Base-by-base conservation (phyloP, 2,113 vertebrate species). In the Empidonax traillii region DNA sequence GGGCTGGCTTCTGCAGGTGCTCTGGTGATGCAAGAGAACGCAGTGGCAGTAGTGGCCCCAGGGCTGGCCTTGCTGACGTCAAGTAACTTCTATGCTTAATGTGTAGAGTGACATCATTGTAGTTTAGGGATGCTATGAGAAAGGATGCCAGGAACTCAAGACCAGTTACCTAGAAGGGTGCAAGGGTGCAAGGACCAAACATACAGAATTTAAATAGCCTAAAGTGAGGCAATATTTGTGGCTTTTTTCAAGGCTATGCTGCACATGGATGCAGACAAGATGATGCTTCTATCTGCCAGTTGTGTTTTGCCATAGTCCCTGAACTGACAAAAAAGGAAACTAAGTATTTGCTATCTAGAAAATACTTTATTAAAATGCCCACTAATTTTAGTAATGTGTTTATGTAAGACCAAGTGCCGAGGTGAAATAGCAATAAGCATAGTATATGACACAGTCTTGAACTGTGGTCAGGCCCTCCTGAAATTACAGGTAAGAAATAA, bases 91-190 rank as follows among this genome's bases (percentile, higher is more conserved):
- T 35, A 22, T 66, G 30, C n/a, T 66, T 69, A 55, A 27, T 44
- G 76, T 44, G 31, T 12, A 41, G 46, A 51, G 51, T 33, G 21
- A n/a, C 0, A 0, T 4, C 35, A 49, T 25, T 10, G 1, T 76
- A 20, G 13, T 58, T 92, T 85, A 46, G 41, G 28, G 20, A 25
- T 91, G 21, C 61, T 66, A 1, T 1, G 3, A 62, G 63, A 28
- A 66, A 46, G 17, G 71, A 18, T 69, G 31, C 59, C 18, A 13
- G 37, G n/a, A 74, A 14, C 47, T 63, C 39, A 63, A 46, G 55
- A 71, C 4, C 52, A 41, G 30, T 73, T 81, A 44, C 14, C 13
- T 71, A 37, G 52, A 63, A 71, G 39, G 37, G 5, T 49, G 22
- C 11, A 71, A 44, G 16, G 47, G 21, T 81, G 7, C 31, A 74